These are phyloP conservation scores for Notodonta dromedarius DNA, from an alignment of 2,888 invertebrate species.

Conservation along the genomic window DNA sequence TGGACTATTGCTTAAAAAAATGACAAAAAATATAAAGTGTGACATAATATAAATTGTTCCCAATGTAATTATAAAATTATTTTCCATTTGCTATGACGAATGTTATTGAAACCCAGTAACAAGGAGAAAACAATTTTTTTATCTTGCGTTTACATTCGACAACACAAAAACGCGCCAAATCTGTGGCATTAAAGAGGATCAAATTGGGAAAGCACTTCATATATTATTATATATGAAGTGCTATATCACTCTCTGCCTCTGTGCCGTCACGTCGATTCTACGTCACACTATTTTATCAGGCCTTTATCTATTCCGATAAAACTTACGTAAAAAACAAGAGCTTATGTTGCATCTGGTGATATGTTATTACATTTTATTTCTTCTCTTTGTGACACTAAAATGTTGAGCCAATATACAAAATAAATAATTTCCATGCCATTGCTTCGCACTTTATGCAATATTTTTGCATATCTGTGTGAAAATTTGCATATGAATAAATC, in stretches of 20 bases:
- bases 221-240: slow-evolving; percentile 9
- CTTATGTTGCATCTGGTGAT: slow-evolving; percentile 25
- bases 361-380: slow-evolving; percentile 25
- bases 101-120: slow-evolving; percentile 11
- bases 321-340: slow-evolving; percentile 33
- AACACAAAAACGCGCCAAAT: slow-evolving; percentile 24
- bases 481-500: slow-evolving; percentile 1
- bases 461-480: neutral
- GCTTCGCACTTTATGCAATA: no score
- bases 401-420: neutral
- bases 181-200: slow-evolving; percentile 28
- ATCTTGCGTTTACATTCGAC: slow-evolving; percentile 19
- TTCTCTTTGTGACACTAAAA: neutral
- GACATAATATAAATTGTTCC: no score
- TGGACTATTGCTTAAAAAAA: no score
- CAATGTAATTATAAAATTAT: neutral
- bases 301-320: slow-evolving; percentile 31
- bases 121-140: slow-evolving; percentile 10
- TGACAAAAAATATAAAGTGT: no score
- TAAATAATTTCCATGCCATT: neutral
- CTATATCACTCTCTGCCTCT: slow-evolving; percentile 6
- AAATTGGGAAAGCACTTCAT: slow-evolving; percentile 9
- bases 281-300: slow-evolving; percentile 26
- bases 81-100: neutral
- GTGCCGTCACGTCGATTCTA: slow-evolving; percentile 13